These are phyloP conservation scores for Nematolebias whitei DNA, from an alignment of 2,113 vertebrate genomes.

Conservation along the genomic window DNA sequence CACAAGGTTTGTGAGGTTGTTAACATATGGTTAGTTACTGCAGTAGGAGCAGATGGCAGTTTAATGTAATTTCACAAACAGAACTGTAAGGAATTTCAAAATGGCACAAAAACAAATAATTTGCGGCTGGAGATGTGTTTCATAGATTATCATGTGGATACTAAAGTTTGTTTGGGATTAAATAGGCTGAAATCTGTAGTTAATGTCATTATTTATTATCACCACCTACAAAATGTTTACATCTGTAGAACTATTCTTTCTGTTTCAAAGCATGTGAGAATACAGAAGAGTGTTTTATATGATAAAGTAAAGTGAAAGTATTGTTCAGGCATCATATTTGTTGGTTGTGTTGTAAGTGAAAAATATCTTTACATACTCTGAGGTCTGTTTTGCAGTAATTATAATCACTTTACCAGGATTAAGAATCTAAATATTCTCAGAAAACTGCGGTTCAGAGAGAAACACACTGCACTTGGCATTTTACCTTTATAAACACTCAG, in stretches of 20 bases:
- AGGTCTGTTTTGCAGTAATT: not conserved
- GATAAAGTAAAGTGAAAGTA: conserved; percentile 5
- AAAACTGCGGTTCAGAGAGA: conserved; percentile 55
- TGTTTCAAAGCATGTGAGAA: not conserved
- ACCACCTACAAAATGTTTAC: conserved; percentile 6
- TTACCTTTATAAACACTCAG: conserved; percentile 26
- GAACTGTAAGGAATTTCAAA: not conserved
- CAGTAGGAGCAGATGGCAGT: conserved; percentile 3
- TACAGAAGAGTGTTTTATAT: not conserved
- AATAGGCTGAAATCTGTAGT: not conserved
- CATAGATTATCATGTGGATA: too few species aligned
- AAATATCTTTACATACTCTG: conserved; percentile 5
- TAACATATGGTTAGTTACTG: not conserved
- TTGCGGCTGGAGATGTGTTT: not conserved
- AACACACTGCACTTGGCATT: conserved; percentile 9
- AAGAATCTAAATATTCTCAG: conserved; percentile 52
- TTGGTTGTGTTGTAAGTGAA: conserved; percentile 16
- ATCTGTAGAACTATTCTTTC: conserved; percentile 1
- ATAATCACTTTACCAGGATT: conserved; percentile 36
- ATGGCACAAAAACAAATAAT: conserved; percentile 6
- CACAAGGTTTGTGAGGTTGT: not conserved
- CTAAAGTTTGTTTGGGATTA: not conserved
- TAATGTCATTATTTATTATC: conserved; percentile 30
- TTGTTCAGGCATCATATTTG: not conserved
- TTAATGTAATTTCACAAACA: not conserved